Evolutionary conservation across 2,113 vertebrate species (phyloP).

Genomic region (Turdus rufiventris): DNA sequence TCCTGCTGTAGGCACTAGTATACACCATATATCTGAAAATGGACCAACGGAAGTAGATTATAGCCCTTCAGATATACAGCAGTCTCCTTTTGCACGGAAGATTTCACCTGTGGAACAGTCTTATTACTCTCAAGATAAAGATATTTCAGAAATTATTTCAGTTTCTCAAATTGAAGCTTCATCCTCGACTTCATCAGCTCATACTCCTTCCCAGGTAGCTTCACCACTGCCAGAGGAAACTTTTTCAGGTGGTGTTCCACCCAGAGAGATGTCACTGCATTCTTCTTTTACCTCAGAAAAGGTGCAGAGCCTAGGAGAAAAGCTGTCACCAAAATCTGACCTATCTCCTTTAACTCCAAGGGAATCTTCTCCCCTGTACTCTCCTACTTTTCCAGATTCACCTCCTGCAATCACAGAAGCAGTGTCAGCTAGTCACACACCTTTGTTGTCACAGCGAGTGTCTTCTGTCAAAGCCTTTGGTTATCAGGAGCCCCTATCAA

Average conservation of each 20-base stretch:
- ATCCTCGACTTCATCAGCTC: slow-evolving; percentile 89
- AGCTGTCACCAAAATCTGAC: slow-evolving; percentile 75
- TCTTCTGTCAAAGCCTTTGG: slow-evolving; percentile 59
- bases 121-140: slow-evolving; percentile 80
- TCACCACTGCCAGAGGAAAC: slow-evolving; percentile 80
- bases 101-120: slow-evolving; percentile 75
- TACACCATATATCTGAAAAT: slow-evolving; percentile 87
- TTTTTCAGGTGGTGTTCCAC: slow-evolving; percentile 71
- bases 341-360: slow-evolving; percentile 79
- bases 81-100: slow-evolving; percentile 71
- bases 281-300: slow-evolving; percentile 83
- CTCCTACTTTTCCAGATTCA: slow-evolving; percentile 72
- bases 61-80: slow-evolving; percentile 82
- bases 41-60: slow-evolving; percentile 94
- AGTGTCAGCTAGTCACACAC: not conserved
- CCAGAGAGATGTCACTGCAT: slow-evolving; percentile 78
- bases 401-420: slow-evolving; percentile 38
- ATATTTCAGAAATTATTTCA: slow-evolving; percentile 81
- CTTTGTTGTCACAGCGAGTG: slow-evolving; percentile 64
- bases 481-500: slow-evolving; percentile 67
- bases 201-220: slow-evolving; percentile 87
- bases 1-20: slow-evolving; percentile 62
- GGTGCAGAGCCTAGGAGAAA: slow-evolving; percentile 72
- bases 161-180: slow-evolving; percentile 90
- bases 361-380: slow-evolving; percentile 76